These are phyloP conservation scores for Brachionichthys hirsutus DNA, from an alignment of 2,113 vertebrate species.

Conservation along the genomic window DNA sequence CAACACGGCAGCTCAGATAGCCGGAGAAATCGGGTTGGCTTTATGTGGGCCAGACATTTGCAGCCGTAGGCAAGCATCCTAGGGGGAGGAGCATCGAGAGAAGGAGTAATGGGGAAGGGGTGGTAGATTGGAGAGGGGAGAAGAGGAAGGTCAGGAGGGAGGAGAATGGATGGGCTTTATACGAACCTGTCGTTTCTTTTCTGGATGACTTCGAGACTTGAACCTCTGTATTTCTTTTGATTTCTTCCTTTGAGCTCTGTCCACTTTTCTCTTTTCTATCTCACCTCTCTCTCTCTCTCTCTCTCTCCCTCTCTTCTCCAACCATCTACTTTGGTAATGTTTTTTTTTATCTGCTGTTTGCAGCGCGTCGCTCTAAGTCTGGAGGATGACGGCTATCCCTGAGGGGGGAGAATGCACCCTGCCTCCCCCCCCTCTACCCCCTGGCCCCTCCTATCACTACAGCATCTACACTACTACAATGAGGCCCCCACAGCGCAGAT, in stretches of 20 bases:
- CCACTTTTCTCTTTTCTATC: conserved; percentile 13
- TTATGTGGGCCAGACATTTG: conserved; percentile 48
- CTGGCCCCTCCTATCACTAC: conserved; percentile 51
- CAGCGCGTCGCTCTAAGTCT: conserved; percentile 96
- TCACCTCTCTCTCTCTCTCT: conserved; percentile 4
- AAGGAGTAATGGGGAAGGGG: neutral
- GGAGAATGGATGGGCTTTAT: neutral
- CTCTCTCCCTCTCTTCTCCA: too few species aligned
- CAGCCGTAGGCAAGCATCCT: conserved; percentile 42
- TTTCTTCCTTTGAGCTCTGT: conserved; percentile 6
- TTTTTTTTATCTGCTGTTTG: conserved; percentile 78
- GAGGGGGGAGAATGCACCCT: conserved; percentile 68
- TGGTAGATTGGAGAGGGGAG: neutral
- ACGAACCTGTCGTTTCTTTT: conserved; percentile 13
- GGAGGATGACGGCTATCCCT: conserved; percentile 95
- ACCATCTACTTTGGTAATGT: conserved; percentile 63
- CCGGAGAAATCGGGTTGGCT: conserved; percentile 42
- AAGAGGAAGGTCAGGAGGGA: neutral
- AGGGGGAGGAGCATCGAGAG: conserved; percentile 16
- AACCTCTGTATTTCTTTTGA: conserved; percentile 3
- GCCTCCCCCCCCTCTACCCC: conserved; percentile 8
- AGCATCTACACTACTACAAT: conserved; percentile 54
- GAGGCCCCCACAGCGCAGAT: conserved; percentile 61
- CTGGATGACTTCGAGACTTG: conserved; percentile 2
- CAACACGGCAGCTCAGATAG: conserved; percentile 31